phyloP scores from a whole-genome alignment of 2,888 invertebrate genomes.

The Acrocera orbiculus region DNA sequence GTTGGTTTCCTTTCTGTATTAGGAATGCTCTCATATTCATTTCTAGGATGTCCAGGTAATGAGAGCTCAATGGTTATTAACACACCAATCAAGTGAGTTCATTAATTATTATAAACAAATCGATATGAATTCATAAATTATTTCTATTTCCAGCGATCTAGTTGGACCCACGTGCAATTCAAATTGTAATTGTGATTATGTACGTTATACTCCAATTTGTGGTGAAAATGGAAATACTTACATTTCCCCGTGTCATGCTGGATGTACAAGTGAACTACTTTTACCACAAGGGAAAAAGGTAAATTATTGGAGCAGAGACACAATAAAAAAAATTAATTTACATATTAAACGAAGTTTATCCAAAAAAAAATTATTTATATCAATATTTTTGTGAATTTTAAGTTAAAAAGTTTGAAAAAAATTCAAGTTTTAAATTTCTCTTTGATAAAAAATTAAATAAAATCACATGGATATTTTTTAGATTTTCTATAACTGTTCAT shows the following conservation, averaged over 20 bases:
- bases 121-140: not conserved
- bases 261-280: constrained; percentile 37
- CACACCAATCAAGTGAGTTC: constrained; percentile 20
- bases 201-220: constrained; percentile 57
- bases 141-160: constrained; percentile 6
- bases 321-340: too few relatives aligned
- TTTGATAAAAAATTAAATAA: not conserved
- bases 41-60: constrained; percentile 46
- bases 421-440: too few relatives aligned
- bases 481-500: constrained; percentile 24
- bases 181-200: constrained; percentile 49
- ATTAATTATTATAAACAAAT: constrained; percentile 2
- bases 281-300: constrained; percentile 32
- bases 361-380: not conserved
- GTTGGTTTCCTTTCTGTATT: constrained; percentile 43
- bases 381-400: not conserved
- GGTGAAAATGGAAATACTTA: constrained; percentile 46
- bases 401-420: too few relatives aligned
- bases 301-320: too few relatives aligned
- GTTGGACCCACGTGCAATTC: constrained; percentile 36
- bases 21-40: constrained; percentile 45
- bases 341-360: too few relatives aligned
- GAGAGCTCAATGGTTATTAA: constrained; percentile 33
- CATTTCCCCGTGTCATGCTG: constrained; percentile 67
- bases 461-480: constrained; percentile 7